Base-by-base conservation (phyloP, 2,797 vertebrate genomes). In the Sparus aurata region DNA sequence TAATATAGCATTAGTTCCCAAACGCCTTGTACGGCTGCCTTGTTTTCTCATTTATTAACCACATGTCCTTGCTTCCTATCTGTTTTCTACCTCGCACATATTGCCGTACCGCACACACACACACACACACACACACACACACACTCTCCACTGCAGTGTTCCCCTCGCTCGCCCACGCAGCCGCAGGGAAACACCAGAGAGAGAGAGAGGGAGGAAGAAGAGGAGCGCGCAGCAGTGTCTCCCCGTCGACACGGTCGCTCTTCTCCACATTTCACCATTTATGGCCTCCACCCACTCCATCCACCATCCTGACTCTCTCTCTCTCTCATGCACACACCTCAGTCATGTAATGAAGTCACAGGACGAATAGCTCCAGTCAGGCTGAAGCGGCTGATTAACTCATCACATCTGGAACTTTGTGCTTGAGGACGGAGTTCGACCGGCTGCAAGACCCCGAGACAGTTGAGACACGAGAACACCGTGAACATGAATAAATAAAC, bases 101-200 rank as follows among this genome's bases (percentile, higher is more conserved):
- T 50, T 34, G 60, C 49, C 30, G 25, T 17, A 60, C 49, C 38
- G 25, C 17, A 1, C 46, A 38, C 23, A 25, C 6, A 45, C 12
- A 45, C 38, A 58, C 4, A 45, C 12, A 45, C 38, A 58, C 38
- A 58, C 45, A n/a, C 20, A 1, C 46, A 41, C 23, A 30, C 6
- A 45, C 12, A 30, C 6, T 45, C 12, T 63, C 53, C 17, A 49
- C 72, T 60, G 58, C 77, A 75, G 77, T 41, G 46, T 80, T 76
- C 58, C 75, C 75, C 57, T 59, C 11, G 0, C 64, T 84, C 77
- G 74, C 79, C 83, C 72, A 80, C 70, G 27, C 83, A 82, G 75
- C 80, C 81, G 78, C 82, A 55, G 85, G 88, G 85, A 90, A 86
- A 82, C 90, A 80, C 85, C 69, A 50, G 58, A 2, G 17, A 77